Conservation (phyloP, 1,140 invertebrate genomes). For the Drosophila suzukii region DNA sequence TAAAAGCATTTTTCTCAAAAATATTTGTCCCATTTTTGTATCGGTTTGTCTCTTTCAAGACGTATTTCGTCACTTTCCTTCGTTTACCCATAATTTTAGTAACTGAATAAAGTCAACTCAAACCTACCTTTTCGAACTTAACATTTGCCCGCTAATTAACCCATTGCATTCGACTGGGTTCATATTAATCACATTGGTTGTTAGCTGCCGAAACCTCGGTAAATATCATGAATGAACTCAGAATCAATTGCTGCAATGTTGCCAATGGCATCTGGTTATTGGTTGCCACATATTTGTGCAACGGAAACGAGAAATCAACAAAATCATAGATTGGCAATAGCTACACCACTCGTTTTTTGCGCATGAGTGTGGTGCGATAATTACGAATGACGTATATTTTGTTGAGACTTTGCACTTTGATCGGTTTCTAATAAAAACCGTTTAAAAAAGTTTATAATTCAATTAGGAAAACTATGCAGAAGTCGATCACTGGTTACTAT, state of each 20-base stretch:
- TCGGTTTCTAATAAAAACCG: slow-evolving; percentile 4
- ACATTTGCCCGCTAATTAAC: slow-evolving; percentile 57
- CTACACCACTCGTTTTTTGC: slow-evolving; percentile 25
- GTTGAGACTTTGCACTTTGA: slow-evolving; percentile 9
- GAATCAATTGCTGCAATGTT: slow-evolving; percentile 30
- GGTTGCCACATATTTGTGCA: slow-evolving; percentile 62
- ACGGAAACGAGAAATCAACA: slow-evolving; percentile 33
- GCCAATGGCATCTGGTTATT: slow-evolving; percentile 34
- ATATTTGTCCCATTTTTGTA: too few relatives aligned
- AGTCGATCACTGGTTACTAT: slow-evolving; percentile 8
- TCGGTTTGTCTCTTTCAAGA: not conserved
- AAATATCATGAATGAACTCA: slow-evolving; percentile 44
- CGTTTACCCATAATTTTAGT: slow-evolving; percentile 12
- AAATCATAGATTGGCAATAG: not conserved
- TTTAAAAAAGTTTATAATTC: slow-evolving; percentile 13
- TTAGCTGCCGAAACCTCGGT: slow-evolving; percentile 37
- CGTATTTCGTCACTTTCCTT: slow-evolving; percentile 18
- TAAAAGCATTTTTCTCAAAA: too few relatives aligned
- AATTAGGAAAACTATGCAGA: slow-evolving; percentile 29
- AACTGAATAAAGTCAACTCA: slow-evolving; percentile 1
- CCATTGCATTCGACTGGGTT: slow-evolving; percentile 20
- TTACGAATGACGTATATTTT: slow-evolving; percentile 20
- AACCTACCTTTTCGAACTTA: slow-evolving; percentile 30
- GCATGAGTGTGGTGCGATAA: slow-evolving; percentile 31
- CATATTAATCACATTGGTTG: slow-evolving; percentile 39